Percentiles rank a stretch among this genome's conserved stretches.
Conservation (phyloP, 2,888 invertebrate genomes). For the Lutraria lutraria region DNA sequence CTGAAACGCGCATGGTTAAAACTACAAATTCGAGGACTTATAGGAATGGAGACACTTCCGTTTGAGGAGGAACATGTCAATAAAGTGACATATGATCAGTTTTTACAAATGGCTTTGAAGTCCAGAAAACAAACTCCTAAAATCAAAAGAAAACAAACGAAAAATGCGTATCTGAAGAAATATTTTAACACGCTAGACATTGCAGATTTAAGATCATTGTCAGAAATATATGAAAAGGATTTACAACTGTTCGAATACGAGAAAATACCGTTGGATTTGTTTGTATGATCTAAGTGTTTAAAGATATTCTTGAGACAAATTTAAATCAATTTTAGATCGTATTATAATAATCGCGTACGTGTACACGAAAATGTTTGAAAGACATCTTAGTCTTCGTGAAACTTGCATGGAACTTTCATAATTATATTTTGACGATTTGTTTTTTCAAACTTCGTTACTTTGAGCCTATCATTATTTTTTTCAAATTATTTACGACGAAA, state of each 20-base stretch:
- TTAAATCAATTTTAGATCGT: too few species aligned
- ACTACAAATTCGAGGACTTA: constrained; percentile 35
- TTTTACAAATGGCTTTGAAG: constrained; percentile 57
- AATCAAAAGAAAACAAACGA: constrained; percentile 62
- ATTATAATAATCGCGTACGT: too few species aligned
- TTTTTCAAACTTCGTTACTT: too few species aligned
- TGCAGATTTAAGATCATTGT: constrained; percentile 60
- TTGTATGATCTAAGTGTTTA: background rate
- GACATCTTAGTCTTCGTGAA: too few species aligned
- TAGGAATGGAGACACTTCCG: constrained; percentile 9
- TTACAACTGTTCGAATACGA: constrained; percentile 76
- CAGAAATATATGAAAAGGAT: constrained; percentile 69
- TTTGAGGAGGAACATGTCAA: background rate
- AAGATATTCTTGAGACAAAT: too few species aligned
- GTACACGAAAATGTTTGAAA: too few species aligned
- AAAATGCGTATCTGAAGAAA: constrained; percentile 63
- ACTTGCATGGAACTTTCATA: too few species aligned
- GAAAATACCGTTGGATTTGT: constrained; percentile 21
- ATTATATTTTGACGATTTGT: too few species aligned
- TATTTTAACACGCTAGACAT: constrained; percentile 60
- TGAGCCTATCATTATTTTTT: too few species aligned
- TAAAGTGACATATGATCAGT: constrained; percentile 45
- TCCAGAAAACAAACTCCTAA: constrained; percentile 39
- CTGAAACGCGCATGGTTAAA: constrained; percentile 35
- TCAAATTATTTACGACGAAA: too few species aligned